Evolutionary conservation across 2,113 vertebrate species (phyloP).

Genomic region (Atractosteus spatula): DNA sequence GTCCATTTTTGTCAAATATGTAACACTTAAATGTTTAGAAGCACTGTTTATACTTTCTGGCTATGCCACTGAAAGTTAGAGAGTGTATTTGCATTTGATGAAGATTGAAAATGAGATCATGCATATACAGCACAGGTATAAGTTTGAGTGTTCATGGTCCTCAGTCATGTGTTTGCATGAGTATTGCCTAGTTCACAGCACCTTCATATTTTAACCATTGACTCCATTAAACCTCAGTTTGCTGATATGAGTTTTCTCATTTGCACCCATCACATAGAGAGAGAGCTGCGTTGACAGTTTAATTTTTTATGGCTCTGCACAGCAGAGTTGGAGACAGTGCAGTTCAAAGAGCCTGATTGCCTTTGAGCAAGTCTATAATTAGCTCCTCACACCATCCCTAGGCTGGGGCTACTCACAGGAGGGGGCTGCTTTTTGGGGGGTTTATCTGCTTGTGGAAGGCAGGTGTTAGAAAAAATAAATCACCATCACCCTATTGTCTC

Average conservation of each 20-base stretch:
- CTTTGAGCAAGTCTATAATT: slow-evolving; percentile 65
- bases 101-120: too few relatives aligned
- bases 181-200: background rate
- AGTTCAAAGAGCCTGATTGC: slow-evolving; percentile 26
- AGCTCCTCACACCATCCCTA: slow-evolving; percentile 50
- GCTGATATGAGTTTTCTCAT: slow-evolving; percentile 45
- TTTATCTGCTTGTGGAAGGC: slow-evolving; percentile 22
- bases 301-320: slow-evolving; percentile 40
- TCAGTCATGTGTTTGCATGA: too few relatives aligned
- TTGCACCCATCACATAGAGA: slow-evolving; percentile 59
- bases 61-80: too few relatives aligned
- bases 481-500: too few relatives aligned
- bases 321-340: slow-evolving; percentile 22
- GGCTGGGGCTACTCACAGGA: slow-evolving; percentile 30
- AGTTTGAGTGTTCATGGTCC: too few relatives aligned
- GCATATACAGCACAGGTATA: too few relatives aligned
- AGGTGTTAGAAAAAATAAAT: slow-evolving; percentile 33
- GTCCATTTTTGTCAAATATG: too few relatives aligned
- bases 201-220: background rate
- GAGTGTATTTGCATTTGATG: too few relatives aligned
- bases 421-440: background rate
- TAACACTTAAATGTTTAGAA: too few relatives aligned
- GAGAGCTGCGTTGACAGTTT: slow-evolving; percentile 60
- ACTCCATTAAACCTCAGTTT: background rate
- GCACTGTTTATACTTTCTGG: too few relatives aligned